Conservation (phyloP, 2,888 invertebrate species). For the Sminthurides aquaticus region DNA sequence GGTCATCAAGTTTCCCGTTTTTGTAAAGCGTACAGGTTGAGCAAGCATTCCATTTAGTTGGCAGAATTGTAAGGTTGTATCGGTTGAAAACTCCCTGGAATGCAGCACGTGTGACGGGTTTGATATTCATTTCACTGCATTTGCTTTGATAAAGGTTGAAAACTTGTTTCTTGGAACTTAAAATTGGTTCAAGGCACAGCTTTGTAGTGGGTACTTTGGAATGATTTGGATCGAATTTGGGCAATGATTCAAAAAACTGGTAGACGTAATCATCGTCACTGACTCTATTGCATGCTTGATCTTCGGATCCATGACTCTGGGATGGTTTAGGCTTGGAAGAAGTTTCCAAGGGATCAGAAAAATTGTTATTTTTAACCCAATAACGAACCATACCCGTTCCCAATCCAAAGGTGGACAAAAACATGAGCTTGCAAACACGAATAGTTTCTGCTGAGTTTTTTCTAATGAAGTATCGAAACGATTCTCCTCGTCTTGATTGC, state of each 20-base stretch:
- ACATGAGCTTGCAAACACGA: constrained; percentile 21
- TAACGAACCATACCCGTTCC: constrained; percentile 7
- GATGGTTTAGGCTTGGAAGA: background rate
- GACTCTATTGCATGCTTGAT: background rate
- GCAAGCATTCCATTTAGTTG: background rate
- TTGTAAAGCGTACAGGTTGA: background rate
- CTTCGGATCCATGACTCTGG: background rate
- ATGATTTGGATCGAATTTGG: background rate
- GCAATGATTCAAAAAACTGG: background rate
- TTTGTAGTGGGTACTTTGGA: background rate
- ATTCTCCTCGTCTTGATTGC: background rate
- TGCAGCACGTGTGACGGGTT: background rate
- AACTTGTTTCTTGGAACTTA: background rate
- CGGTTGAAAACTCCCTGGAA: background rate
- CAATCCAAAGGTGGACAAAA: constrained; percentile 23
- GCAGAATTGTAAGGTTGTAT: background rate
- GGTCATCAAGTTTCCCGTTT: background rate
- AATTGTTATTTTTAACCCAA: constrained; percentile 10
- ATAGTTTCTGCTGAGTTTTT: background rate
- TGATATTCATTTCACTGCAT: background rate
- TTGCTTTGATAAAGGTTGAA: background rate
- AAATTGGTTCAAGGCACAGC: background rate
- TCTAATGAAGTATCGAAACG: constrained; percentile 11
- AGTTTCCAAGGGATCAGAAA: background rate
- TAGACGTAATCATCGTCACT: background rate